Percentiles rank a stretch among this genome's conserved stretches.
Conservation (phyloP, 2,888 invertebrate species). For the Malacosoma neustria region DNA sequence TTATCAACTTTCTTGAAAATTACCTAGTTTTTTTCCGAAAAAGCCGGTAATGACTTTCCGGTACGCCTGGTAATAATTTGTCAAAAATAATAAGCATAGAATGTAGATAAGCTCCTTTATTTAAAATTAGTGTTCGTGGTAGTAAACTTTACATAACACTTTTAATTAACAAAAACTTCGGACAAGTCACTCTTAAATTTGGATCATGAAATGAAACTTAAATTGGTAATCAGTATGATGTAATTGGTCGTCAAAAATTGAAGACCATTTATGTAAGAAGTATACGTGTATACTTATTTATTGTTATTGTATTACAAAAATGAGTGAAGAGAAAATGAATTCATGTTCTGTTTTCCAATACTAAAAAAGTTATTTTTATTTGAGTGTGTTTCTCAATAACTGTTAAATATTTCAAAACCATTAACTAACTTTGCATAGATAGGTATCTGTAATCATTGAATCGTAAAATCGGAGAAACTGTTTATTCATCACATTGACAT, state of each 20-base stretch:
- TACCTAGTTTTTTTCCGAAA: too few species aligned
- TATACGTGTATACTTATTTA: too few species aligned
- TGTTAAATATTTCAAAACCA: constrained; percentile 47
- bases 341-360: not conserved
- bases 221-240: not conserved
- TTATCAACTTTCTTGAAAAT: too few species aligned
- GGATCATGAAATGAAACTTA: not conserved
- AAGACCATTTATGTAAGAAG: not conserved
- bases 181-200: not conserved
- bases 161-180: not conserved
- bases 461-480: constrained; percentile 71
- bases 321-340: too few species aligned
- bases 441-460: constrained; percentile 62
- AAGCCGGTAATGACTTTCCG: too few species aligned
- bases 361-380: not conserved
- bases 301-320: too few species aligned
- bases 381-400: constrained; percentile 2
- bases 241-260: not conserved
- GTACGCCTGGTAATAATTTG: too few species aligned
- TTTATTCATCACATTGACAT: constrained; percentile 68
- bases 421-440: constrained; percentile 64
- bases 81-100: too few species aligned
- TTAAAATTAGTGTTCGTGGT: too few species aligned
- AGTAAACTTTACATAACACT: not conserved
- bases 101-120: too few species aligned